Base-by-base conservation (phyloP, 2,113 vertebrate species). In the Cyprinodon tularosa region DNA sequence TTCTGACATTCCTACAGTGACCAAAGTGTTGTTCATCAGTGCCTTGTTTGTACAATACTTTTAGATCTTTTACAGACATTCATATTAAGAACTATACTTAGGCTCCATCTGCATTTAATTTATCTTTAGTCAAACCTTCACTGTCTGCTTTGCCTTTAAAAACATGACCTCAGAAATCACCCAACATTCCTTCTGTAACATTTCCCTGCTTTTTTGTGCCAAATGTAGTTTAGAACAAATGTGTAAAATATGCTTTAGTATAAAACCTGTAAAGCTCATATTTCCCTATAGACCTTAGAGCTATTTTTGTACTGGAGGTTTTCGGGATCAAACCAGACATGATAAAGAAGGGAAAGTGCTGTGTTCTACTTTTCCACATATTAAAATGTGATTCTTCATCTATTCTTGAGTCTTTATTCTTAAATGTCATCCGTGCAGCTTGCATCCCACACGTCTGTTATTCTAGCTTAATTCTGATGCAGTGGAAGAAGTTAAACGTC, bases 301-400 rank as follows among this genome's bases (percentile, higher is more conserved):
- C 39, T 86, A 81, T 91, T 86, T 89, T 91, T 86, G 3, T 88
- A 88, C 70, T 14, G 1, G 4, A 62, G n/a, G 45, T 65, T 45
- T 45, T 38, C 47, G 42, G 12, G 63, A 39, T 69, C n/a, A 39
- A 15, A 76, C 36, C 69, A 9, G 4, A 62, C 3, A 22, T 38
- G 0, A 47, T 64, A 66, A 1, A 76, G 2, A 3, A 74, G 38
- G 29, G 59, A 5, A 77, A 57, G 29, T 65, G 63, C 57, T 63
- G n/a, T 13, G 0, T 6, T 1, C 12, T 53, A 57, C 47, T 61
- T 77, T 77, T 71, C 45, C 76, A 29, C 17, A 29, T 67, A 85
- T 75, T 88, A 89, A 83, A 86, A 75, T 8, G 11, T 2, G 0
- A 66, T 74, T 74, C 50, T 14, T 44, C 17, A 74, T 48, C 39